A percentile compares a stretch with the other conserved stretches of the same genome.
Conservation (phyloP, 2,113 vertebrate species). For the Colossoma macropomum region DNA sequence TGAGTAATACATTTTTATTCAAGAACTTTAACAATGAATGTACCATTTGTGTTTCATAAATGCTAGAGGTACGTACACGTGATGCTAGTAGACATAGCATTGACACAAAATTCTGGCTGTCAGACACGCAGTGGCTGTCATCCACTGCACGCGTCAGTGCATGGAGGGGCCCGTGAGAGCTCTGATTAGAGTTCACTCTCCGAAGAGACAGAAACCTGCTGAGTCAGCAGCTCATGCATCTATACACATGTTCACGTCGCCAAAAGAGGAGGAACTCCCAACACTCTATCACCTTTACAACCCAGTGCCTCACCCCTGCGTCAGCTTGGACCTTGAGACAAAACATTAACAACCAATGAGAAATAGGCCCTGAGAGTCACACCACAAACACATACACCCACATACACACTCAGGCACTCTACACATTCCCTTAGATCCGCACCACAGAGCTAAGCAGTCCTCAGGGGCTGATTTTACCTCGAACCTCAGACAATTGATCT, state of each 20-base stretch:
- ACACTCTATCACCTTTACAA: constrained; percentile 47
- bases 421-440: constrained; percentile 17
- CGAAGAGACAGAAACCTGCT: background rate
- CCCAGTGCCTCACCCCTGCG: background rate
- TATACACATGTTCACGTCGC: background rate
- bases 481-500: constrained; percentile 11
- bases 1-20: too few relatives aligned
- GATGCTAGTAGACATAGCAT: too few relatives aligned
- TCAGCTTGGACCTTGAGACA: constrained; percentile 28
- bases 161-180: background rate
- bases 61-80: too few relatives aligned
- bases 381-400: constrained; percentile 1
- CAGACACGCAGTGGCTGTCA: background rate
- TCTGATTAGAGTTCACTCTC: background rate
- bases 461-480: constrained; percentile 16
- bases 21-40: too few relatives aligned
- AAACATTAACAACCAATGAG: constrained; percentile 9
- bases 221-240: constrained; percentile 31
- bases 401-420: background rate
- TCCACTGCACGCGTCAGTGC: background rate
- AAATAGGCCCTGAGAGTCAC: background rate
- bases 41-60: too few relatives aligned
- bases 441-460: background rate
- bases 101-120: too few relatives aligned
- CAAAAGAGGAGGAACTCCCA: constrained; percentile 1